Conservation (phyloP, 2,797 vertebrate genomes). For the Liasis olivaceus region DNA sequence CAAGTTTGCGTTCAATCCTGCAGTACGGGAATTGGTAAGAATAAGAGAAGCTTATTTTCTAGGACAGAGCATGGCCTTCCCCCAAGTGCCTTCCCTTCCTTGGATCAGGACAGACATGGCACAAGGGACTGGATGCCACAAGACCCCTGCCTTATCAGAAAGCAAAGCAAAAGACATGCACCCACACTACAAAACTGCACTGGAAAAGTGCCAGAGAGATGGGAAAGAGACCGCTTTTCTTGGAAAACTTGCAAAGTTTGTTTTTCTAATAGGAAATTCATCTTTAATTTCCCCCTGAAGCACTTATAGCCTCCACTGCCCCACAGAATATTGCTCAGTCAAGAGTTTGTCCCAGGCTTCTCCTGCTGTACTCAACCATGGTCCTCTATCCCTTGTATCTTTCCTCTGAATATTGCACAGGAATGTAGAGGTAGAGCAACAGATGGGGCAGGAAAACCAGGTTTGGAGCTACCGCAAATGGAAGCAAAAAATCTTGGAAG, state of each 20-base stretch:
- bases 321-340: not conserved
- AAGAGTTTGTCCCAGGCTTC: too few species aligned
- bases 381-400: not conserved
- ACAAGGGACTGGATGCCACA: not conserved
- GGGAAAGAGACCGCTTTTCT: not conserved
- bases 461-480: not conserved
- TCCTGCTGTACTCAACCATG: not conserved
- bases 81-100: not conserved
- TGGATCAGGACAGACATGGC: not conserved
- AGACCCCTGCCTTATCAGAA: slow-evolving; percentile 12
- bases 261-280: not conserved
- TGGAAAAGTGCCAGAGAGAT: too few species aligned
- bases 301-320: not conserved
- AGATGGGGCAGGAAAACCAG: not conserved
- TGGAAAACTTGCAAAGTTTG: not conserved
- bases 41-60: slow-evolving; percentile 15
- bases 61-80: not conserved
- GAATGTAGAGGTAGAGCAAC: too few species aligned
- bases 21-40: not conserved
- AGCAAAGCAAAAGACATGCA: slow-evolving; percentile 34
- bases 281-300: not conserved
- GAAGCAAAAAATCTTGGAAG: not conserved
- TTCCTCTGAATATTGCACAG: not conserved
- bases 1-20: slow-evolving; percentile 97
- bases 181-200: not conserved